Evolutionary conservation across 2,888 invertebrate species (phyloP).

Genomic region (Euzetes globulus): DNA sequence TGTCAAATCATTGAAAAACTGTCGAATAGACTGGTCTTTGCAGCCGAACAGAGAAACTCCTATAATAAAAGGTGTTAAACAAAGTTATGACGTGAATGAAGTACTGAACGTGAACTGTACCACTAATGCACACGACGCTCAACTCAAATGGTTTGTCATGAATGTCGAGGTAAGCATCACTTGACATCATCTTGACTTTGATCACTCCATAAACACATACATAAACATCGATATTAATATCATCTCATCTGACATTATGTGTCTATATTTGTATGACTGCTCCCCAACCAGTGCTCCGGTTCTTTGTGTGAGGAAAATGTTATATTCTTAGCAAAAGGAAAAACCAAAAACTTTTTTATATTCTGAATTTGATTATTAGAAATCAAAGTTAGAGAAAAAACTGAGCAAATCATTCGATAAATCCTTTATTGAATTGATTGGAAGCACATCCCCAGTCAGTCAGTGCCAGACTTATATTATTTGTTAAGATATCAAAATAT

Average conservation of each 20-base stretch:
- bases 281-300: neutral
- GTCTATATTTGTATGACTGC: neutral
- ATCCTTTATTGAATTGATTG: no score
- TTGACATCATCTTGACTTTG: slow-evolving; percentile 22
- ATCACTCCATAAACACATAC: neutral
- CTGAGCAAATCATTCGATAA: no score
- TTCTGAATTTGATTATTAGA: no score
- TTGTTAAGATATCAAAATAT: neutral
- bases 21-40: slow-evolving; percentile 29
- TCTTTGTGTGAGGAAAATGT: neutral
- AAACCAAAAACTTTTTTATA: no score
- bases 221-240: neutral
- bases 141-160: slow-evolving; percentile 35
- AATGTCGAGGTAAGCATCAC: slow-evolving; percentile 32
- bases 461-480: no score
- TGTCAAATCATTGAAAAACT: neutral
- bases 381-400: no score
- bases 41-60: slow-evolving; percentile 32
- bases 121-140: slow-evolving; percentile 27
- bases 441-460: no score
- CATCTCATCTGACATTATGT: neutral
- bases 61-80: slow-evolving; percentile 33
- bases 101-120: slow-evolving; percentile 34
- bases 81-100: slow-evolving; percentile 31
- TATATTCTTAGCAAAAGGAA: no score